Base-by-base conservation (phyloP, 2,888 invertebrate genomes). In the Cosmia trapezina region DNA sequence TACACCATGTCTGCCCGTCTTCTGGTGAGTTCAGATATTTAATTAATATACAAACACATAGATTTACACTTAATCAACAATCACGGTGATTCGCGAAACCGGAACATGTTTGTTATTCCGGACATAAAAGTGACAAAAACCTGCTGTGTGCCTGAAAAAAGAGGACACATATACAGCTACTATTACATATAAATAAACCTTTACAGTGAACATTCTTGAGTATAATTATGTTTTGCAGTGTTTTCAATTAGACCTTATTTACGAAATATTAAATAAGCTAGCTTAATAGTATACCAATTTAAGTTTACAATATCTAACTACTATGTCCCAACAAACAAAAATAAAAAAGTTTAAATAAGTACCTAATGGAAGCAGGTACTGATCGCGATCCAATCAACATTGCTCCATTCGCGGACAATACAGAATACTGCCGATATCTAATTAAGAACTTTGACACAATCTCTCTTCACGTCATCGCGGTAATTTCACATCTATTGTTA, bases 1-100 rank as follows among this genome's bases (percentile, higher is more conserved):
- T 86, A 86, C 91, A 92, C 83, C 86, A 96, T 96, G 96, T 94
- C 94, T 90, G 93, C 94, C 84, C 94, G 93, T 88, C 89, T 96
- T 91, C 90, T 96, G 96, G 96, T 96, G 91, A 96, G 96, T 95
- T 71, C 63, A 43, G 63, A 57, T 75, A 76, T 70, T 70, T 73
- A 73, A 68, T 66, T 75, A 73, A 49, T 72, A 56, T 28, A 67
- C 33, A 66, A 41, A 57, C 59, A 72, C 37, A 63, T 51, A 81
- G 37, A 70, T 57, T 57, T 60, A 70, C 54, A 69, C 22, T 41
- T 65, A 78, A 70, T n/a, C n/a, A n/a, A n/a, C n/a, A n/a, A n/a
- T 71, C 22, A 67, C 56, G 11, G 19, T 47, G 19, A 63, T 47
- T 62, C 11, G 9, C 37, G 47, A 68, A 66, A 60, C 49, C 54